These are phyloP conservation scores for Sipha flava DNA, from an alignment of 1,140 invertebrate species.

Conservation along the genomic window DNA sequence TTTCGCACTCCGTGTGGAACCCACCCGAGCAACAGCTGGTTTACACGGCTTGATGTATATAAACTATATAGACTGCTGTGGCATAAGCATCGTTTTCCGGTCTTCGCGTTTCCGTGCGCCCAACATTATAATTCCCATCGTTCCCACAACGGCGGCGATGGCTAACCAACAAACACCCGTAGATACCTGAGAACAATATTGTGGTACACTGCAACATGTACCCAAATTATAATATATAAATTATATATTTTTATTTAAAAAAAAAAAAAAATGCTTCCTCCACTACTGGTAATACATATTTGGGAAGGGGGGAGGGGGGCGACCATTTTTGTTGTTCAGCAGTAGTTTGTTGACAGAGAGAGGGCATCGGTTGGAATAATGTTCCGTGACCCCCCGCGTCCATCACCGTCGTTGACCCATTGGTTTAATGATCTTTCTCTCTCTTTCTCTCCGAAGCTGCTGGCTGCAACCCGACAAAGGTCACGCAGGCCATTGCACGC, in stretches of 20 bases:
- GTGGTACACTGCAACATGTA: too few species aligned
- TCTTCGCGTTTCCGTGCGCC: too few species aligned
- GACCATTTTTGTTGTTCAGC: too few species aligned
- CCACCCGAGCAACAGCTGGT: not conserved
- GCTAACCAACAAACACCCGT: too few species aligned
- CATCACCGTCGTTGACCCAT: not conserved
- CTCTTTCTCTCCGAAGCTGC: not conserved
- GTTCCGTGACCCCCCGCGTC: not conserved
- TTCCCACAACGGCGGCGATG: not conserved
- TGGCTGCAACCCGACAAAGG: not conserved
- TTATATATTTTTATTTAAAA: too few species aligned
- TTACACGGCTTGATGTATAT: not conserved
- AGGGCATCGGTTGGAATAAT: not conserved
- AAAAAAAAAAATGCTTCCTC: too few species aligned
- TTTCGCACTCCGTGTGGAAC: not conserved
- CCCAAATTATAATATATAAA: too few species aligned
- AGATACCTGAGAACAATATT: too few species aligned
- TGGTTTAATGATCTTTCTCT: not conserved
- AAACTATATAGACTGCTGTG: not conserved
- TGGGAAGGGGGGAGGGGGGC: too few species aligned
- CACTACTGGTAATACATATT: too few species aligned
- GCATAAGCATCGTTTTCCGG: not conserved
- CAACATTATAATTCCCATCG: too few species aligned
- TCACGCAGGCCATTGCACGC: not conserved
- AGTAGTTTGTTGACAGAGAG: too few species aligned